These are phyloP conservation scores for Lasioglossum malachurum DNA, from an alignment of 2,888 invertebrate species.

Conservation along the genomic window DNA sequence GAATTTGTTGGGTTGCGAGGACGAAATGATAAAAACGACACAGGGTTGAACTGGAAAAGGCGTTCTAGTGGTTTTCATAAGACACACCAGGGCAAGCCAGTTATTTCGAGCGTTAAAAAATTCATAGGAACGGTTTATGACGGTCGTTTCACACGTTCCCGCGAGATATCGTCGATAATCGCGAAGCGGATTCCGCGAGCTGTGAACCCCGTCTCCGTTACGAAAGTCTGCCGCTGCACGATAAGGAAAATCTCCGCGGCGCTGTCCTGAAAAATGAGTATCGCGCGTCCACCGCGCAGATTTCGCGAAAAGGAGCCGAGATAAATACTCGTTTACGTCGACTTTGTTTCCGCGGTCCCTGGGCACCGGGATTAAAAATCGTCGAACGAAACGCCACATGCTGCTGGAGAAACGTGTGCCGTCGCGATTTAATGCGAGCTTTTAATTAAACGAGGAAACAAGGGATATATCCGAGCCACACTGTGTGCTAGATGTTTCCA, in stretches of 20 bases:
- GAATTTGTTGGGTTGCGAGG: not conserved
- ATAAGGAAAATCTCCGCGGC: conserved; percentile 58
- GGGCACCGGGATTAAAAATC: conserved; percentile 23
- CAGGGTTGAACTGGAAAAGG: not conserved
- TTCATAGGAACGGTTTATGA: not conserved
- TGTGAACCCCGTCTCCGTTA: conserved; percentile 2
- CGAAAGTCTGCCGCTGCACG: conserved; percentile 42
- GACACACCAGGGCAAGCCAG: not conserved
- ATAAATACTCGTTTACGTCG: conserved; percentile 40
- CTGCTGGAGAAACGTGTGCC: not conserved
- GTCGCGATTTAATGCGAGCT: not conserved
- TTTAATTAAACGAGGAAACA: conserved; percentile 9
- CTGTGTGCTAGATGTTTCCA: not conserved
- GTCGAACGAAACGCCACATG: not conserved
- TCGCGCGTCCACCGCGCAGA: conserved; percentile 1
- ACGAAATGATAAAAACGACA: not conserved
- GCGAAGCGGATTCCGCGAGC: conserved; percentile 23
- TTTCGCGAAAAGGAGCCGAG: conserved; percentile 8
- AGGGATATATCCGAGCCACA: not conserved
- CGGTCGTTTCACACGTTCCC: conserved; percentile 30
- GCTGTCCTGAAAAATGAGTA: conserved; percentile 36
- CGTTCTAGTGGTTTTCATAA: not conserved
- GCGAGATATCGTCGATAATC: conserved; percentile 61
- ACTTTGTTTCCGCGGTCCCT: conserved; percentile 12
- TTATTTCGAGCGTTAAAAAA: not conserved